A percentile compares a stretch with the other conserved stretches of the same genome.
These are phyloP conservation scores for Catharus bicknelli DNA, from an alignment of 2,113 vertebrate species.

Conservation along the genomic window DNA sequence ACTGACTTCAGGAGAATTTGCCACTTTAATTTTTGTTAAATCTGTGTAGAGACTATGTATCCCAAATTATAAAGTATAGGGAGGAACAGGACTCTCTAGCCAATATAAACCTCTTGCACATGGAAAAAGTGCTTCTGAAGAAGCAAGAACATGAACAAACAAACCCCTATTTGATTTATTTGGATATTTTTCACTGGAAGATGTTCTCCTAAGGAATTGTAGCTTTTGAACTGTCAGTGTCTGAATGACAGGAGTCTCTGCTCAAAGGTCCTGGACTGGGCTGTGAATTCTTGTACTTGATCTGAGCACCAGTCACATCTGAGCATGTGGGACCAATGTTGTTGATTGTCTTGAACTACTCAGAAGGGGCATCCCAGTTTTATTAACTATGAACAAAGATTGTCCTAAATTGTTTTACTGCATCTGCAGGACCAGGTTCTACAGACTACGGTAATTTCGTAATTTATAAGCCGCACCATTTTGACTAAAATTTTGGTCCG, in stretches of 20 bases:
- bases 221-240: neutral
- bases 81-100: neutral
- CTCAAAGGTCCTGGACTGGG: neutral
- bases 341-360: neutral
- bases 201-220: neutral
- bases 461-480: too few relatives aligned
- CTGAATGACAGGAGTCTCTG: accelerated
- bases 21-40: neutral
- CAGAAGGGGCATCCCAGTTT: neutral
- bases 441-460: neutral
- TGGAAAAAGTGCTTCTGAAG: accelerated
- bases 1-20: neutral
- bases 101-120: neutral
- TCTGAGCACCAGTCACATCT: neutral
- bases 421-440: neutral
- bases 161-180: neutral
- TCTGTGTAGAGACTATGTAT: neutral
- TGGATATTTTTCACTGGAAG: neutral
- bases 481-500: too few relatives aligned
- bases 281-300: neutral
- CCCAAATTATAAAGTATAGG: neutral
- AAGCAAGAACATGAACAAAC: neutral
- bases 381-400: neutral
- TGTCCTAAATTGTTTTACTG: neutral
- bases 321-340: neutral